These are phyloP conservation scores for Chrosomus eos DNA, from an alignment of 2,797 vertebrate genomes.

Conservation along the genomic window DNA sequence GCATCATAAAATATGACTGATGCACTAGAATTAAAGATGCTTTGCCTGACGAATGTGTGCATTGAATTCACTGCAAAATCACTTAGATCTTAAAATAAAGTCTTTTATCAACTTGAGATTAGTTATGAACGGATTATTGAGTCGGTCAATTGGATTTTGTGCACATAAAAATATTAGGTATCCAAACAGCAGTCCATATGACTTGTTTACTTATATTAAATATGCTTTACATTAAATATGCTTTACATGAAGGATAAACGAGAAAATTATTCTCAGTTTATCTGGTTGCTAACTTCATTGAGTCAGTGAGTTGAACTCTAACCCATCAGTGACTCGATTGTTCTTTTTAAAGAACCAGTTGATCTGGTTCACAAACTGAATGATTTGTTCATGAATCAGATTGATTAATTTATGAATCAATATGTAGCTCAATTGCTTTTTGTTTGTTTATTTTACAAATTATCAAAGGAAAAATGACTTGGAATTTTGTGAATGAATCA, in stretches of 20 bases:
- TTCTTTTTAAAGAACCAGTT: background rate
- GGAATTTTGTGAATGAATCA: no score
- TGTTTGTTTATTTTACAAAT: no score
- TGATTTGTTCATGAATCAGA: no score
- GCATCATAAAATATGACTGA: background rate
- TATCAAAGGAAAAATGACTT: no score
- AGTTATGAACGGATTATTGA: background rate
- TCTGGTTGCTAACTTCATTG: background rate
- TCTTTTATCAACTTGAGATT: background rate
- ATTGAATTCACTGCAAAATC: background rate
- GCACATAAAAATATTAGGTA: background rate
- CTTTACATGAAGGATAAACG: background rate
- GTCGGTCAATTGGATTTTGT: background rate
- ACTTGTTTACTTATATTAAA: background rate
- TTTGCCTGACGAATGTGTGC: background rate
- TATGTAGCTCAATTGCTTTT: no score
- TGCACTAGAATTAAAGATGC: background rate
- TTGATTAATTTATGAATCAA: no score
- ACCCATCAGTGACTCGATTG: background rate
- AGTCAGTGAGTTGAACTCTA: background rate
- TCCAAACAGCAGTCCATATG: background rate
- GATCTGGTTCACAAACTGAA: no score
- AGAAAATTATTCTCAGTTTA: background rate
- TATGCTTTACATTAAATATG: background rate
- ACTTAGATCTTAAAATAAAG: no score